Evolutionary conservation across 2,113 vertebrate genomes (phyloP).

Genomic region (Pseudolaguvia tuberculata): DNA sequence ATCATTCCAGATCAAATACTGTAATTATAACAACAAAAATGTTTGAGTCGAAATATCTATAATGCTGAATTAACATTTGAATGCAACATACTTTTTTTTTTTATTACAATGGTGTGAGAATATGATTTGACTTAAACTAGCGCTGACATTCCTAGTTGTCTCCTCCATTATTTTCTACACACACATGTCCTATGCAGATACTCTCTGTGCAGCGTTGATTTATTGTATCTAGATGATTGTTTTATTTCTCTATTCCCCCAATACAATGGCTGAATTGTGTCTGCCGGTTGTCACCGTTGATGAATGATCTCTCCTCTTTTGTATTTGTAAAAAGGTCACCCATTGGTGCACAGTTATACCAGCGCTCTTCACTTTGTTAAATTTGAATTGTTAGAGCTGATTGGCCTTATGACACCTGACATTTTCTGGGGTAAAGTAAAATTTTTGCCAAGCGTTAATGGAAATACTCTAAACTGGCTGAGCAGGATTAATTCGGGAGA

Average conservation of each 20-base stretch:
- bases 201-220: conserved; percentile 1
- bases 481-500: neutral
- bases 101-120: no score
- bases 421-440: conserved; percentile 6
- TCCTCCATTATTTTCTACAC: neutral
- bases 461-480: neutral
- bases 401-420: neutral
- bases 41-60: no score
- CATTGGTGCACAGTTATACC: conserved; percentile 11
- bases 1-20: no score
- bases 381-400: conserved; percentile 14
- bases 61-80: no score
- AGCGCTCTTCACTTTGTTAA: conserved; percentile 3
- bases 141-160: neutral
- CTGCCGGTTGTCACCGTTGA: conserved; percentile 11
- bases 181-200: conserved; percentile 2
- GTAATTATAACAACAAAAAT: no score
- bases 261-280: neutral
- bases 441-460: conserved; percentile 15
- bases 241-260: conserved; percentile 20
- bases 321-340: conserved; percentile 24
- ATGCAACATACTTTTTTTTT: no score
- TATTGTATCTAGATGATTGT: conserved; percentile 27
- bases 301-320: conserved; percentile 13
- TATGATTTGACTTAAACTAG: neutral